Conservation (phyloP, 2,113 vertebrate genomes). For the Mirounga angustirostris region DNA sequence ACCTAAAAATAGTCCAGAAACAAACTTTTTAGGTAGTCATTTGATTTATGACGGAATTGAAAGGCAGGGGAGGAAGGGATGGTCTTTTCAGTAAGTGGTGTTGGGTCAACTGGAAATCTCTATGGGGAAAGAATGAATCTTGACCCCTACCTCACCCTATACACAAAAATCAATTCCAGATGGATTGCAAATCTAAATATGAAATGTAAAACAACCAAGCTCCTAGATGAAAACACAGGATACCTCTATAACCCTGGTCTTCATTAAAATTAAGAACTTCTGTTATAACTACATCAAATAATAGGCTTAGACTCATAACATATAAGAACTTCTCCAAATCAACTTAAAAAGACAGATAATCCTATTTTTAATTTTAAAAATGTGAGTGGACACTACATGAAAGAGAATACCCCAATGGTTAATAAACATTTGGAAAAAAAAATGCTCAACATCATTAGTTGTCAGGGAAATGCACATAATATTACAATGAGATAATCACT, state of each 20-base stretch:
- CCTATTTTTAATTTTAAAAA: background rate
- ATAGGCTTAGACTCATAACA: background rate
- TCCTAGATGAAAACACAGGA: background rate
- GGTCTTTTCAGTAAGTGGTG: background rate
- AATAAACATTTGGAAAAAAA: background rate
- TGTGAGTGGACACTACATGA: background rate
- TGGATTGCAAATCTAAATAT: background rate
- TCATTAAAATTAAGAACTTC: conserved; percentile 33
- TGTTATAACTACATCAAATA: background rate
- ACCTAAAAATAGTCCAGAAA: background rate
- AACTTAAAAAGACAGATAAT: background rate
- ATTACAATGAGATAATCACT: conserved; percentile 31
- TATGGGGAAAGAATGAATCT: background rate
- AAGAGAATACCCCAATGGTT: background rate
- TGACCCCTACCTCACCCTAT: background rate
- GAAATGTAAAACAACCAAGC: background rate
- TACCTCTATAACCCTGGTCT: background rate
- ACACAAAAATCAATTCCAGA: conserved; percentile 14
- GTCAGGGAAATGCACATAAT: conserved; percentile 29
- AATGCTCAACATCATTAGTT: background rate
- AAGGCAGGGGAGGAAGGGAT: background rate
- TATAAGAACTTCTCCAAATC: background rate
- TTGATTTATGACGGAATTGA: background rate
- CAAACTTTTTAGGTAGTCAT: background rate
- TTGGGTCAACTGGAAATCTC: background rate